Evolutionary conservation across 2,888 invertebrate genomes (phyloP).

Genomic region (Andrena trimmerana): DNA sequence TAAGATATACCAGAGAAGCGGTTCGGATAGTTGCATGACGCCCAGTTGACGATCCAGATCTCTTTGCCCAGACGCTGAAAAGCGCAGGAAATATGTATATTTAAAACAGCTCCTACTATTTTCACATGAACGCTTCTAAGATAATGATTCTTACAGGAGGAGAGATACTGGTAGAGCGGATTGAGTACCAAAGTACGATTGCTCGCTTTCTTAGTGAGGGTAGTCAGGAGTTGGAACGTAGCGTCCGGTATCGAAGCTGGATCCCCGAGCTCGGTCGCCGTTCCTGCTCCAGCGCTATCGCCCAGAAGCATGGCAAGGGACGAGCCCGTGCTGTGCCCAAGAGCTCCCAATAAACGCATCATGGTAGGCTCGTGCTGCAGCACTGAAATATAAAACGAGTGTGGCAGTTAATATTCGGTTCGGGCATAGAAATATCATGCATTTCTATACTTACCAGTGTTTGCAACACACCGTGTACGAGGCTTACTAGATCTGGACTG

Average conservation of each 20-base stretch:
- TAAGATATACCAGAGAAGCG: slow-evolving; percentile 93
- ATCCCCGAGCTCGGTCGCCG: slow-evolving; percentile 86
- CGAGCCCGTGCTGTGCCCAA: slow-evolving; percentile 91
- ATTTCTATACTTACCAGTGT: slow-evolving; percentile 87
- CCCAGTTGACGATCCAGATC: slow-evolving; percentile 78
- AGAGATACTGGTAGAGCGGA: slow-evolving; percentile 88
- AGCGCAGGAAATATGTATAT: neutral
- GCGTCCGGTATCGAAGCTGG: slow-evolving; percentile 94
- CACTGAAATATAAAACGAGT: slow-evolving; percentile 85
- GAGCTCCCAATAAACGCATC: slow-evolving; percentile 92
- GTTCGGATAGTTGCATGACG: slow-evolving; percentile 91
- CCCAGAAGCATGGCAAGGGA: slow-evolving; percentile 89
- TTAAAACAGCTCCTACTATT: neutral
- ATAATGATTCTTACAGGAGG: slow-evolving; percentile 80
- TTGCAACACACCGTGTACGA: slow-evolving; percentile 90
- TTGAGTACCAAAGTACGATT: slow-evolving; percentile 91
- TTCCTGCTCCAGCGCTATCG: slow-evolving; percentile 84
- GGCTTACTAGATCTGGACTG: slow-evolving; percentile 73
- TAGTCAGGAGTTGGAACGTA: slow-evolving; percentile 93
- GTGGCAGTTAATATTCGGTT: neutral
- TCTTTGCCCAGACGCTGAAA: slow-evolving; percentile 77
- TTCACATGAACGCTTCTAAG: neutral
- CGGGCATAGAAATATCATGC: slow-evolving; percentile 6
- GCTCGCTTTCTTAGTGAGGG: slow-evolving; percentile 91
- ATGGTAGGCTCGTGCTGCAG: slow-evolving; percentile 92